Evolutionary conservation across 2,113 vertebrate genomes (phyloP), one percentile per base, ranked within the genome.

Genomic region (Tyrannus savana): DNA sequence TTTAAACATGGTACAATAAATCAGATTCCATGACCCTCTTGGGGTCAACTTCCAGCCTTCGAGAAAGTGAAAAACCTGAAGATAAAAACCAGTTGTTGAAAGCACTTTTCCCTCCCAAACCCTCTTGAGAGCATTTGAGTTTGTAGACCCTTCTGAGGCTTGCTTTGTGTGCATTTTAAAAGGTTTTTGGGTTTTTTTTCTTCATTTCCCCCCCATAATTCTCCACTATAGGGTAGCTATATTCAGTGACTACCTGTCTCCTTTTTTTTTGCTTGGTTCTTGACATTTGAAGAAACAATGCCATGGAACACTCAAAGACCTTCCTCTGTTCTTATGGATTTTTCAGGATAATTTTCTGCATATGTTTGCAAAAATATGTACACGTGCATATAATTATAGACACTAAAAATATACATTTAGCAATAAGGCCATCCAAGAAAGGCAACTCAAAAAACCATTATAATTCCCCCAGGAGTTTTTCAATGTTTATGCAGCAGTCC

Each of bases 1-100:
- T 96, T 96, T 84, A 95, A 96, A 92, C 87, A 33, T 27, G 82
- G 27, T 60, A 33, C 47, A 87, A 79, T 68, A 97, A 91, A 84
- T 92, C 73, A 90, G 50, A 96, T 82, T 89, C 66, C 71, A 60
- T 82, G 72, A 83, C 71, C 58, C 46, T 53, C 41, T 42, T 90
- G 41, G 24, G 62, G 90, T 97, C 88, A 96, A 14, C 44, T 80
- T 84, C 35, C 67, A 83, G 28, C 53, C 23, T 89, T 90, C 2
- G 31, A 96, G 79, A 95, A 96, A 96, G 74, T 81, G 56, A 90
- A 87, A 82, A 68, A 83, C 7, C 53, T 66, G 58, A 92, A 96
- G 71, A 88, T 76, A 92, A 96, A 95, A 94, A 93, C 5, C n/a
- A 56, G 46, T 84, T 96, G 73, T 27, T 94, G 72, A 92, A 97